These are phyloP conservation scores for Noctuana brunneofusca DNA, from an alignment of 2,888 invertebrate genomes.

Conservation along the genomic window DNA sequence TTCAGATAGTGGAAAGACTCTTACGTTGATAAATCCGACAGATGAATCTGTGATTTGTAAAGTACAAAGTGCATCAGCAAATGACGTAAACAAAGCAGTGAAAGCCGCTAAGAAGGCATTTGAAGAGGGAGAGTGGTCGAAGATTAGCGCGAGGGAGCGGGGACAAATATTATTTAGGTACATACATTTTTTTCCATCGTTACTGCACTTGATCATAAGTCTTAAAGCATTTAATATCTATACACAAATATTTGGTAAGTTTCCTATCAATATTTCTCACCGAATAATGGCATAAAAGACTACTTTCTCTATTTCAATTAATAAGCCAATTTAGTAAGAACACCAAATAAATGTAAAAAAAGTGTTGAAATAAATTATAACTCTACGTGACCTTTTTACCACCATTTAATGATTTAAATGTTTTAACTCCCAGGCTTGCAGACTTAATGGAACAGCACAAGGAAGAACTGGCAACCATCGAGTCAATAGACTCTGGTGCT, in stretches of 20 bases:
- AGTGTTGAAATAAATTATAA: too few species aligned
- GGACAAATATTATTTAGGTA: conserved; percentile 91
- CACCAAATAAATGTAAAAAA: too few species aligned
- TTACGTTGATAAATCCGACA: conserved; percentile 91
- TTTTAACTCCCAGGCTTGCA: conserved; percentile 85
- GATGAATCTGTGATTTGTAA: conserved; percentile 91
- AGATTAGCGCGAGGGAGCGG: conserved; percentile 95
- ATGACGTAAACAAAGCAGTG: conserved; percentile 95
- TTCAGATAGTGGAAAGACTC: conserved; percentile 85
- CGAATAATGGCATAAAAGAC: too few species aligned
- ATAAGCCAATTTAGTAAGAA: too few species aligned
- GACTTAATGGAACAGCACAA: conserved; percentile 97
- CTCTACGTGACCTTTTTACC: too few species aligned
- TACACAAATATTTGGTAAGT: too few species aligned
- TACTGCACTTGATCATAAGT: too few species aligned
- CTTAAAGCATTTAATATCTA: too few species aligned
- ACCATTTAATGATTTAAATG: neutral
- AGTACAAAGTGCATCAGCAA: conserved; percentile 87
- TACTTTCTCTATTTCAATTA: too few species aligned
- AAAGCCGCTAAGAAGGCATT: conserved; percentile 94
- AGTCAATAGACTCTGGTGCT: conserved; percentile 96
- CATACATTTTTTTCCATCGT: too few species aligned
- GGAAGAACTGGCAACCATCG: conserved; percentile 97
- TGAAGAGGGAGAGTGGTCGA: conserved; percentile 95
- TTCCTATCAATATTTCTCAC: too few species aligned